These are phyloP conservation scores for Sebastes nivosus DNA, from an alignment of 2,797 vertebrate genomes.

Conservation along the genomic window DNA sequence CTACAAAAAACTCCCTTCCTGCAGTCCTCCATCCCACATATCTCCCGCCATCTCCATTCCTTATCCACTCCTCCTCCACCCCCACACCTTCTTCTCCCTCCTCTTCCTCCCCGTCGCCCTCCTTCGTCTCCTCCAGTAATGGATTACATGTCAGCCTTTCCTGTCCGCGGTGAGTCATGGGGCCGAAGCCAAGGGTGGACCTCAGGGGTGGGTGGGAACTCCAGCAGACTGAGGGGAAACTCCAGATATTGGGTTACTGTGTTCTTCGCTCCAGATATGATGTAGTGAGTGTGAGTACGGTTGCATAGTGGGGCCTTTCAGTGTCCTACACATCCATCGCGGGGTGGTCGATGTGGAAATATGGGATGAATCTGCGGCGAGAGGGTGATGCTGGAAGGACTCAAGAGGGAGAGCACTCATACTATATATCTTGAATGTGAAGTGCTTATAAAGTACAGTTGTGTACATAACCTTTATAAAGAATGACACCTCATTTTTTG, in stretches of 20 bases:
- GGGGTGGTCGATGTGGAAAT: conserved; percentile 27
- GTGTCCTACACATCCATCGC: conserved; percentile 37
- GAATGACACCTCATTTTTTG: neutral
- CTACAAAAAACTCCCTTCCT: conserved; percentile 39
- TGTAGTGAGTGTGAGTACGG: conserved; percentile 62
- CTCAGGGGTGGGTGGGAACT: conserved; percentile 61
- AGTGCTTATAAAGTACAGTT: neutral
- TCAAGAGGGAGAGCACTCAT: conserved; percentile 13
- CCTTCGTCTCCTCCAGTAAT: conserved; percentile 51
- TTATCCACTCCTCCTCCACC: conserved; percentile 24
- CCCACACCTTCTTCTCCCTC: conserved; percentile 19
- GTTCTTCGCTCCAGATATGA: conserved; percentile 64
- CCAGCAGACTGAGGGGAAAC: conserved; percentile 58
- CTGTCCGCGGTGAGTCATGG: conserved; percentile 74
- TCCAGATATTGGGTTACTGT: conserved; percentile 71
- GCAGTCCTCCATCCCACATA: conserved; percentile 25
- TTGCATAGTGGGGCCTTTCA: conserved; percentile 53
- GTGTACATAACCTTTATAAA: neutral
- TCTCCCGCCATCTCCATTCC: conserved; percentile 43
- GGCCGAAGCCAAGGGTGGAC: conserved; percentile 63
- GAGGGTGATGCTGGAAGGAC: conserved; percentile 25
- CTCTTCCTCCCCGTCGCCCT: conserved; percentile 24
- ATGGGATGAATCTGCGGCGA: conserved; percentile 39
- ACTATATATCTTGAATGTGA: neutral
- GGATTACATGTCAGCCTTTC: conserved; percentile 73